Conservation (phyloP, 64 coral and sea anemone species). For the Acropora tenuis region DNA sequence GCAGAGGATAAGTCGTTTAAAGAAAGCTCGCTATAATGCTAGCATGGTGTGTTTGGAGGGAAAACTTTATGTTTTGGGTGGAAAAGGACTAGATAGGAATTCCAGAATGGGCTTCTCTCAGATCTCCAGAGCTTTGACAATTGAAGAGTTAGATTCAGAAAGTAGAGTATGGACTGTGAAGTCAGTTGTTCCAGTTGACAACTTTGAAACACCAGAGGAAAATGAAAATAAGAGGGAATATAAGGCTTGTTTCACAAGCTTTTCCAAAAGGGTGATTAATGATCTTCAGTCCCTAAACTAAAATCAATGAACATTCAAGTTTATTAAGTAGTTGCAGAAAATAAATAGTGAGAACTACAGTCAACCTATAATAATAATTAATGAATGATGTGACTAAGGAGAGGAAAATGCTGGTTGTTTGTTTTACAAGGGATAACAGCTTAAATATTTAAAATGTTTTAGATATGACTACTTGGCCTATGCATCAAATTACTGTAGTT, state of each 20-base stretch:
- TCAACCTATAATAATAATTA: too few relatives aligned
- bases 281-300: too few relatives aligned
- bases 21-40: neutral
- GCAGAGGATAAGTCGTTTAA: neutral
- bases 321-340: too few relatives aligned
- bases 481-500: too few relatives aligned
- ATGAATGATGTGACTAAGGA: too few relatives aligned
- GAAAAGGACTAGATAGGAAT: neutral
- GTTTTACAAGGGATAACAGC: too few relatives aligned
- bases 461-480: too few relatives aligned
- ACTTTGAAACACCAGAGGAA: neutral
- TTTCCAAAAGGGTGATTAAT: neutral
- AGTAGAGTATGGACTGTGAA: neutral
- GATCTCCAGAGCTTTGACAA: neutral
- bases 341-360: too few relatives aligned
- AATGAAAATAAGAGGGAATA: neutral
- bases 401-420: too few relatives aligned
- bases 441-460: too few relatives aligned
- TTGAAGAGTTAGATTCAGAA: conserved; percentile 4
- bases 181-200: neutral
- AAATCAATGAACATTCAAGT: too few relatives aligned
- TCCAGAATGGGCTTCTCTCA: neutral
- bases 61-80: conserved; percentile 24
- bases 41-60: conserved; percentile 20
- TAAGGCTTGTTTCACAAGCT: neutral